Base-by-base conservation (phyloP, 92 coral and sea anemone genomes). In the Epizoanthus illoricatus region DNA sequence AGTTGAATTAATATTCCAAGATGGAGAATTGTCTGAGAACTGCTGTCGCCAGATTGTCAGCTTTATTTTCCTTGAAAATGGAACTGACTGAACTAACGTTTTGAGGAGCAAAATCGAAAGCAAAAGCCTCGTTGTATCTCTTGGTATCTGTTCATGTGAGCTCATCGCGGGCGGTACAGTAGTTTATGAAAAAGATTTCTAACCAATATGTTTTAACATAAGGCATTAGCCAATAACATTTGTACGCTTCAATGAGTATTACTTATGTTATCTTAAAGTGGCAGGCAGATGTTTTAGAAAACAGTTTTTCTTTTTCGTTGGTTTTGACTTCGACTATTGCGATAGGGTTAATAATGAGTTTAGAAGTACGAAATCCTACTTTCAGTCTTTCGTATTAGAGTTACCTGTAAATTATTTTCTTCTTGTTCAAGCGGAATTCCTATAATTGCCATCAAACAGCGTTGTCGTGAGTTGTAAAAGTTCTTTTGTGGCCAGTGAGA, bases 211-310 rank as follows among this genome's bases (percentile, higher is more conserved):
- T 39, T 19, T 33, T 57, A 55, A 19, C 68, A 7, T n/a, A 23
- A 23, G 3, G 66, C 20, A 36, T 58, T 36, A 60, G 40, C 81
- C 81, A 75, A 75, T 75, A 75, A 64, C 61, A 60, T 60, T 74
- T 58, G 4, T 41, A 54, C 56, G 40, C 13, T 21, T 58, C 63
- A 58, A 75, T 40, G 20, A 18, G 66, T n/a, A 54, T 68, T 75
- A 75, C 59, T 59, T 67, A 64, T 60, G 59, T 18, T 60, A 54
- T 18, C 47, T 75, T 75, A 40, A 58, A 69, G 19, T 17, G 67
- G 68, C 18, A 75, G 3, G 81, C 81, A 75, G 81, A 69, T 75
- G 81, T n/a, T 75, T 75, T n/a, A 2, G 69, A 36, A 59, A 75
- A 75, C 81, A 75, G 15, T 41, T n/a, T 5, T 7, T 54, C 81